Conservation (phyloP, 2,113 vertebrate species). For the Oxyruncus cristatus region DNA sequence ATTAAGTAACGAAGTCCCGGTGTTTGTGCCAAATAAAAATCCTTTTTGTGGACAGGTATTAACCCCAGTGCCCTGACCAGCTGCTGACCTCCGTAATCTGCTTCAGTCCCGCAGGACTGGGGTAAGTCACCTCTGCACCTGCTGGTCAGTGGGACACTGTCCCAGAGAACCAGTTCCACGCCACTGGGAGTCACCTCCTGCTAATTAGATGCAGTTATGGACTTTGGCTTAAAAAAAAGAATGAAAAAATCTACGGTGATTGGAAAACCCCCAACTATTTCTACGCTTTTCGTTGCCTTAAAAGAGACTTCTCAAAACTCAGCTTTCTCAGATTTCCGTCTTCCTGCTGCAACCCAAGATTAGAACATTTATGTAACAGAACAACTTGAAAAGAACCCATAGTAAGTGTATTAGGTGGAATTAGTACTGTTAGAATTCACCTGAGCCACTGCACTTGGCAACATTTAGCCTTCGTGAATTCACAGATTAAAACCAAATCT, state of each 20-base stretch:
- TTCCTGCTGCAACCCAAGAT: constrained; percentile 26
- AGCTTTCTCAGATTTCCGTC: neutral
- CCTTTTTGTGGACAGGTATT: constrained; percentile 12
- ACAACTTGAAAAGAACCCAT: neutral
- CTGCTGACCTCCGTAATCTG: constrained; percentile 38
- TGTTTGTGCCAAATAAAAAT: constrained; percentile 16
- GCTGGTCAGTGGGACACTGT: constrained; percentile 23
- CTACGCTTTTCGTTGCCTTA: neutral
- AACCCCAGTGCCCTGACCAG: constrained; percentile 13
- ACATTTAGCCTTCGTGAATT: neutral
- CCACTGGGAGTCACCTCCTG: neutral
- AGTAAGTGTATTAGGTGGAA: constrained; percentile 44
- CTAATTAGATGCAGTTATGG: neutral
- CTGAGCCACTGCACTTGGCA: neutral
- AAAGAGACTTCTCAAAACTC: neutral
- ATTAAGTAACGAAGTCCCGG: neutral
- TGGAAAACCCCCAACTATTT: neutral
- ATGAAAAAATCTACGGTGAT: neutral
- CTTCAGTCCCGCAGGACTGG: neutral
- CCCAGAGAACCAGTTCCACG: neutral
- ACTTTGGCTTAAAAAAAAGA: neutral
- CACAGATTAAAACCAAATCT: neutral
- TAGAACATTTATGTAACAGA: constrained; percentile 35
- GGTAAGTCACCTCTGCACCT: neutral
- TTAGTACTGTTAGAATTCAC: constrained; percentile 54